Percentiles rank a stretch among this genome's conserved stretches.
phyloP scores from a whole-genome alignment of 2,797 vertebrate genomes.

The Ctenosaura bakeri region DNA sequence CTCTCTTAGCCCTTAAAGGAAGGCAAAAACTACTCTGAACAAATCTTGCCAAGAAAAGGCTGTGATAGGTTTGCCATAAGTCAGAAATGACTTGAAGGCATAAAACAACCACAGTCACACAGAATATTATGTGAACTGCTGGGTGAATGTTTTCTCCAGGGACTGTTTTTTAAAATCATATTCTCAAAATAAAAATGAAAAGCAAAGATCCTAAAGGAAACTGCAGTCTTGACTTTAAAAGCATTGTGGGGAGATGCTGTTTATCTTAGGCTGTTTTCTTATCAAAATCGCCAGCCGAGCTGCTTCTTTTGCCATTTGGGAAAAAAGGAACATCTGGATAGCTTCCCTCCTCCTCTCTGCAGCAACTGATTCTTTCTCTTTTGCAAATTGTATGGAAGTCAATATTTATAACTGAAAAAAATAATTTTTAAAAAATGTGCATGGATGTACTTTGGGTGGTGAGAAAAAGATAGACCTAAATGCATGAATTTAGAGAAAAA shows the following conservation, averaged over 20 bases:
- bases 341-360: no score
- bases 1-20: background rate
- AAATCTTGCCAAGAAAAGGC: no score
- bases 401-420: background rate
- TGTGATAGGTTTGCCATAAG: no score
- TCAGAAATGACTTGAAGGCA: background rate
- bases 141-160: background rate
- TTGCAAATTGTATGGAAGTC: no score
- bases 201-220: background rate
- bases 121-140: background rate
- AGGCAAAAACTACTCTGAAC: no score
- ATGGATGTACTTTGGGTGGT: background rate
- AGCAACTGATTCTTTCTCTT: no score
- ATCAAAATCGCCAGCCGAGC: no score
- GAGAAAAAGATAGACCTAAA: background rate
- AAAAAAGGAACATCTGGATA: no score
- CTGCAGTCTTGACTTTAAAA: background rate
- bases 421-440: background rate
- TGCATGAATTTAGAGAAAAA: background rate
- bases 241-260: no score
- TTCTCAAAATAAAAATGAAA: no score
- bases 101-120: background rate
- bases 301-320: no score
- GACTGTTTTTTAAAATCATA: background rate
- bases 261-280: no score